Conservation (phyloP, 2,113 vertebrate species). For the Alouatta palliata region DNA sequence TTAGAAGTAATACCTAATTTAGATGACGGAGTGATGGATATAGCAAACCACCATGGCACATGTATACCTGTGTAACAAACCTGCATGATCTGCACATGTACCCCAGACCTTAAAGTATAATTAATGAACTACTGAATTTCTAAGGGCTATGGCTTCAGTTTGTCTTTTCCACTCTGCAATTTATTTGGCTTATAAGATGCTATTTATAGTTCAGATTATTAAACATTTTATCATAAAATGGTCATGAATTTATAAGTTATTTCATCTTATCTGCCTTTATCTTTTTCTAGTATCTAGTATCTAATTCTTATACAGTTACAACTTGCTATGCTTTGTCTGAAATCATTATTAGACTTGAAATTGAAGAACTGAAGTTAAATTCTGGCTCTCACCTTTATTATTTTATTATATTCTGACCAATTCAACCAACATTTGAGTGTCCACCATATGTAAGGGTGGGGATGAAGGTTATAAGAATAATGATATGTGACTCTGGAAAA, state of each 20-base stretch:
- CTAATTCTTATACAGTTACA: background rate
- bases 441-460: background rate
- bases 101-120: no score
- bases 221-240: background rate
- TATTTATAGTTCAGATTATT: background rate
- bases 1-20: no score
- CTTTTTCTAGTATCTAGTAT: background rate
- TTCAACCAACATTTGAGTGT: background rate
- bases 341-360: background rate
- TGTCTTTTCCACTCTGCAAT: background rate
- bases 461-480: background rate
- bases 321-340: background rate
- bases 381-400: background rate
- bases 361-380: background rate
- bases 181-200: background rate
- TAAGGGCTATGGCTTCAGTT: background rate
- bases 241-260: background rate
- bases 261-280: background rate
- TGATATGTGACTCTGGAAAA: background rate
- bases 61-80: no score
- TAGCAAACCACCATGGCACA: no score
- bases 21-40: no score
- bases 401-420: background rate
- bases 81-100: no score
- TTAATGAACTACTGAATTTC: background rate